phyloP scores from a whole-genome alignment of 1,140 invertebrate genomes.

The Drosophila parabipectinata region DNA sequence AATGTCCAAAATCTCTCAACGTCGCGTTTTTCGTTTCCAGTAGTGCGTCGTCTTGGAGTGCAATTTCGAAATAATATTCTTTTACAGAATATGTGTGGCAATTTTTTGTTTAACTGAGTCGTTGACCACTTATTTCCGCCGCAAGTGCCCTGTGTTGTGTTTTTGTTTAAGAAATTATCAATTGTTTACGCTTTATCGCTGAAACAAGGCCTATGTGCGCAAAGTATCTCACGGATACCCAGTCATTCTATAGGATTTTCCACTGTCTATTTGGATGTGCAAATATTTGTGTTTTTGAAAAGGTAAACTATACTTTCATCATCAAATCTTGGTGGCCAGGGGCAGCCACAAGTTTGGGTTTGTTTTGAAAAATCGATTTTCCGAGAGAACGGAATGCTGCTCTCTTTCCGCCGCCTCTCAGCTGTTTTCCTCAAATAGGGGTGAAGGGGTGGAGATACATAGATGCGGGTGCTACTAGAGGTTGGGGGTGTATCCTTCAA shows the following conservation, averaged over 20 bases:
- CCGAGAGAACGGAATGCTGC: constrained; percentile 23
- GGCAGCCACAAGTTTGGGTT: constrained; percentile 49
- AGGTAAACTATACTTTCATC: constrained; percentile 39
- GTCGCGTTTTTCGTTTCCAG: constrained; percentile 47
- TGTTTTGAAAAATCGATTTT: constrained; percentile 58
- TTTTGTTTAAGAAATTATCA: constrained; percentile 29
- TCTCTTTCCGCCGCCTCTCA: constrained; percentile 48
- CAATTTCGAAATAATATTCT: constrained; percentile 57
- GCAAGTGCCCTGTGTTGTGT: constrained; percentile 20
- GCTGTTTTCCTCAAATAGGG: constrained; percentile 28
- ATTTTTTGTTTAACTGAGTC: constrained; percentile 27
- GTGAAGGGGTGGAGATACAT: constrained; percentile 7
- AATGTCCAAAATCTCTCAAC: constrained; percentile 11
- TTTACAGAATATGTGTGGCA: constrained; percentile 46
- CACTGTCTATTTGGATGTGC: background rate
- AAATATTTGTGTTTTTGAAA: constrained; percentile 25
- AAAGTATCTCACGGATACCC: constrained; percentile 9
- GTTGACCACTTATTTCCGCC: constrained; percentile 5
- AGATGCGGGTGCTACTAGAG: background rate
- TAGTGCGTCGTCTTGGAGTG: constrained; percentile 57
- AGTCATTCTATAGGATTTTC: constrained; percentile 11
- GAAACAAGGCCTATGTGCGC: constrained; percentile 14
- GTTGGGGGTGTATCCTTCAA: constrained; percentile 10
- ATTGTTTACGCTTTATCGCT: constrained; percentile 30
- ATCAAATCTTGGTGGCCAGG: constrained; percentile 7